Evolutionary conservation across 2,888 invertebrate genomes (phyloP).

Genomic region (Orthosia cruda): DNA sequence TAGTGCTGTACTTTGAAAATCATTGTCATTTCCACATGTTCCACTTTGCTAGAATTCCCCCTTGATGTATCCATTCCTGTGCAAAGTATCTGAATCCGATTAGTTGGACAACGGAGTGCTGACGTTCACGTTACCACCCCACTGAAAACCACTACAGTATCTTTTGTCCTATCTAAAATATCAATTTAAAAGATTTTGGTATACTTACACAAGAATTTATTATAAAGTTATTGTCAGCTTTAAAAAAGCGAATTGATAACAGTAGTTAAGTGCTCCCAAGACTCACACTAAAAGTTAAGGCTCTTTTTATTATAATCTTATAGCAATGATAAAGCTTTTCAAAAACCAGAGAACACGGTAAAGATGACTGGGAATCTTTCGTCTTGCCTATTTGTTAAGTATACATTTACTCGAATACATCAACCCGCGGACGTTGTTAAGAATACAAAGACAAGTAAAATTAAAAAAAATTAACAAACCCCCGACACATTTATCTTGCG

Average conservation of each 20-base stretch:
- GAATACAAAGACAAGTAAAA: slow-evolving; percentile 13
- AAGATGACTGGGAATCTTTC: slow-evolving; percentile 1
- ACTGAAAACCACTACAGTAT: slow-evolving; percentile 12
- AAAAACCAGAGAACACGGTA: not conserved
- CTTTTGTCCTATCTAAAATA: slow-evolving; percentile 30
- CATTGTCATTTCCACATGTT: slow-evolving; percentile 12
- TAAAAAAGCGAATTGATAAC: slow-evolving; percentile 41
- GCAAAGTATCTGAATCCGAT: slow-evolving; percentile 51
- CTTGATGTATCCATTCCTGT: slow-evolving; percentile 36
- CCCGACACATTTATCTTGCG: too few species aligned
- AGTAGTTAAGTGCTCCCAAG: not conserved
- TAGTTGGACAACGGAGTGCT: slow-evolving; percentile 32
- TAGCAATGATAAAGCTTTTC: slow-evolving; percentile 24
- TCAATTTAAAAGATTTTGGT: slow-evolving; percentile 26
- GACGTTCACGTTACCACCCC: slow-evolving; percentile 19
- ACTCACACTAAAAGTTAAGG: not conserved
- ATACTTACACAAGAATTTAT: slow-evolving; percentile 5
- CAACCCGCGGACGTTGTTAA: not conserved
- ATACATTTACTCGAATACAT: not conserved
- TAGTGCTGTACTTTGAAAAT: slow-evolving; percentile 1
- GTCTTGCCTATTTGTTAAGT: not conserved
- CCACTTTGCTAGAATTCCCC: slow-evolving; percentile 4
- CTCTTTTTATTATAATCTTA: slow-evolving; percentile 6
- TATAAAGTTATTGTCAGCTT: not conserved
- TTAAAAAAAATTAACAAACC: too few species aligned